These are phyloP conservation scores for Myotis yumanensis DNA, from an alignment of 2,113 vertebrate species.

Conservation along the genomic window DNA sequence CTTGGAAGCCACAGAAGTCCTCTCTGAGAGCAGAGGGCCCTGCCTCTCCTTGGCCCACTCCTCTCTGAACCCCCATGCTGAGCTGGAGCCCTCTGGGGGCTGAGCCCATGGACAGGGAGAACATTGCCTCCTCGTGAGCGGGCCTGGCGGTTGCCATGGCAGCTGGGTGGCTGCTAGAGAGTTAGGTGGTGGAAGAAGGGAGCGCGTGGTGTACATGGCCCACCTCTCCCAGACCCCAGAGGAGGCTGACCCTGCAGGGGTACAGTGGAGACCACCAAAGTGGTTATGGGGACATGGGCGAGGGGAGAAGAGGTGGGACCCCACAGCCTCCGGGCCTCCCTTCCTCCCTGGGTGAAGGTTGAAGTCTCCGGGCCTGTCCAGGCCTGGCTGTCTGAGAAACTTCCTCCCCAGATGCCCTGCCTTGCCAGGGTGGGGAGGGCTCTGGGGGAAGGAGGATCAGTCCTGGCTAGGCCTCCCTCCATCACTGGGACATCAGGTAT, in stretches of 20 bases:
- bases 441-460: background rate
- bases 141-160: background rate
- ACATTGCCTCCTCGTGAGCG: background rate
- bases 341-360: background rate
- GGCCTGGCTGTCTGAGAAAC: slow-evolving; percentile 72
- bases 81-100: background rate
- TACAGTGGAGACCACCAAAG: slow-evolving; percentile 12
- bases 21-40: background rate
- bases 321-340: background rate
- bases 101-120: background rate
- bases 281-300: background rate
- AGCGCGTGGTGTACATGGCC: background rate
- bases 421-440: background rate
- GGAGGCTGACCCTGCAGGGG: background rate
- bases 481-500: background rate
- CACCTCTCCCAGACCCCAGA: background rate
- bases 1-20: background rate
- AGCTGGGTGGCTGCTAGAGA: background rate
- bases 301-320: background rate
- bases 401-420: background rate
- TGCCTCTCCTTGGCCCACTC: background rate
- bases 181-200: background rate
- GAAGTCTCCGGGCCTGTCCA: slow-evolving; percentile 57
- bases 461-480: background rate
- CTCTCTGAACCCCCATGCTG: background rate